Evolutionary conservation across 2,888 invertebrate species (phyloP).

Genomic region (Sarcophaga variegata): DNA sequence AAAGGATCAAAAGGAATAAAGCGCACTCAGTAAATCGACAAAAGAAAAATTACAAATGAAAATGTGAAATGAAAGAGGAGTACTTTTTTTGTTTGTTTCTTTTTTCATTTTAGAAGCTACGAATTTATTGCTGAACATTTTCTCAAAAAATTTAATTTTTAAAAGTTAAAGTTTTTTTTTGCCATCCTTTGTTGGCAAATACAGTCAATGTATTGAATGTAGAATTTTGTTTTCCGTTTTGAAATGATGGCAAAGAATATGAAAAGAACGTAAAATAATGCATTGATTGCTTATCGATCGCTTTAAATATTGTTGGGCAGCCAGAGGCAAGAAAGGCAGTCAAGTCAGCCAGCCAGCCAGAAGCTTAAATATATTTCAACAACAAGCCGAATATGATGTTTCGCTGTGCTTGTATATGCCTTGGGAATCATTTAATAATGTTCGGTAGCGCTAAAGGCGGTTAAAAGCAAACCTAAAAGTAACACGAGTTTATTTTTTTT

Average conservation of each 20-base stretch:
- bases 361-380: conserved; percentile 64
- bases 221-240: conserved; percentile 15
- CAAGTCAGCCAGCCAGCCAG: conserved; percentile 25
- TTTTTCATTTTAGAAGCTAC: conserved; percentile 29
- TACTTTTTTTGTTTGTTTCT: too few relatives aligned
- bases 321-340: conserved; percentile 36
- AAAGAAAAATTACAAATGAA: conserved; percentile 18
- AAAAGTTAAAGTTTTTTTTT: conserved; percentile 21
- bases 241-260: conserved; percentile 38
- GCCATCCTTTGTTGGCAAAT: conserved; percentile 31
- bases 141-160: conserved; percentile 49
- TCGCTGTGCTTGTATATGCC: conserved; percentile 45
- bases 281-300: conserved; percentile 72
- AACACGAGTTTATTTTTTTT: conserved; percentile 49
- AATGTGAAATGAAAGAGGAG: conserved; percentile 8
- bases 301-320: conserved; percentile 65
- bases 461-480: conserved; percentile 54
- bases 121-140: conserved; percentile 58
- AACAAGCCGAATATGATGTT: conserved; percentile 52
- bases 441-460: conserved; percentile 62
- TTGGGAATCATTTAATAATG: conserved; percentile 56
- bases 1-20: conserved; percentile 66
- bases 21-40: conserved; percentile 40
- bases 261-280: conserved; percentile 59
- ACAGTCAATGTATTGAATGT: conserved; percentile 29